Percentiles rank a stretch among this genome's conserved stretches.
Conservation (phyloP, 2,797 vertebrate species). For the Margarornis squamiger region DNA sequence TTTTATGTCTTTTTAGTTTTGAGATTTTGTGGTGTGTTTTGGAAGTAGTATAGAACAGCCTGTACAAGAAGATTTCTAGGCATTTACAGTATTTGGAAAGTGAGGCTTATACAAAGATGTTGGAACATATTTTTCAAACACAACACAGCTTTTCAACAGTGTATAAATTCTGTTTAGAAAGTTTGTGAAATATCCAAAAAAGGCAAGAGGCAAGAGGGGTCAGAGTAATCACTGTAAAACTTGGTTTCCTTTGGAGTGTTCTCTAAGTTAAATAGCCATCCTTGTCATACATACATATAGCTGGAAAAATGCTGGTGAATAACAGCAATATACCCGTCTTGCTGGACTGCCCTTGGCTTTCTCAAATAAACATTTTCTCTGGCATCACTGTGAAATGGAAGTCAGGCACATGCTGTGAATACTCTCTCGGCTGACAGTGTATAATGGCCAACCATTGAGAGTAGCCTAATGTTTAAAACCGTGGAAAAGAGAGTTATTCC, state of each 20-base stretch:
- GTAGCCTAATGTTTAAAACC: not conserved
- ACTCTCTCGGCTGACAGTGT: not conserved
- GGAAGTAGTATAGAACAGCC: not conserved
- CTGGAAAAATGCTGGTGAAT: not conserved
- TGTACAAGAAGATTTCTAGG: not conserved
- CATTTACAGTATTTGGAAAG: not conserved
- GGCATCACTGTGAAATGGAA: not conserved
- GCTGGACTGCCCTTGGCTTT: not conserved
- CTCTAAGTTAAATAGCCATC: not conserved
- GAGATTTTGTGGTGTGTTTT: not conserved
- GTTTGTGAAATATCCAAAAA: constrained; percentile 3
- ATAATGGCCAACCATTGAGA: not conserved
- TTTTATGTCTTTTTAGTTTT: not conserved
- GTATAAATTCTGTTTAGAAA: not conserved
- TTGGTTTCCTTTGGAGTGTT: not conserved
- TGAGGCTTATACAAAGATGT: not conserved
- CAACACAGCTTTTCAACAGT: not conserved
- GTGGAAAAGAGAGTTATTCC: not conserved
- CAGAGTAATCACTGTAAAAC: not conserved
- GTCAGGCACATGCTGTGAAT: not conserved
- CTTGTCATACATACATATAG: not conserved
- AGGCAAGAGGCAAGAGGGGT: not conserved
- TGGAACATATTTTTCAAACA: not conserved
- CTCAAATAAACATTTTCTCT: not conserved
- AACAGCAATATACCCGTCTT: not conserved